Evolutionary conservation across 2,113 vertebrate species (phyloP), one percentile per base, ranked within the genome.

Genomic region (Tapirus terrestris): DNA sequence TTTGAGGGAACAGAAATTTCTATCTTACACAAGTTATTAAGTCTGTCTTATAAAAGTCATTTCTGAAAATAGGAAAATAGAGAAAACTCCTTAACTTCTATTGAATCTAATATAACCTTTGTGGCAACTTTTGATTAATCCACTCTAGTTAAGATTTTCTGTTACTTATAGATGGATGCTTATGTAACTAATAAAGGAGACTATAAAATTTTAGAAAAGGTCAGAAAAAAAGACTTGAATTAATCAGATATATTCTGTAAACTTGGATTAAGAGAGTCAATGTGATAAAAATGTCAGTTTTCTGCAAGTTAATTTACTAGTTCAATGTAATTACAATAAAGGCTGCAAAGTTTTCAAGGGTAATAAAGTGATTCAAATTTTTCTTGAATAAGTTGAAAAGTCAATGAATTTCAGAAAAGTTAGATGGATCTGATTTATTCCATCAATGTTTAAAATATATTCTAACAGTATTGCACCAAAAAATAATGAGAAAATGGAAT

Each of bases 231-330:
- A 56, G 8, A 36, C 21, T 61, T 76, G 10, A 76, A 73, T 80
- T 77, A 65, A 94, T 89, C 53, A 60, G 18, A 36, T 93, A 82
- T 16, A 82, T 43, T 81, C 72, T 12, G 72, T 61, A 70, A 88
- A 36, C 25, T 85, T 84, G 29, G 11, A 88, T 93, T 85, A 80
- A 94, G 88, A 87, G 33, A 85, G 18, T 73, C 43, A 77, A 17
- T 23, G 58, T 75, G 48, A 93, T 86, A 87, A 89, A 96, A 92
- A 76, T 70, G 31, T 53, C 61, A 88, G 43, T n/a, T 88, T 51
- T 73, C n/a, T 77, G 23, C 27, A 88, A 88, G 83, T 85, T 79
- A 85, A 88, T 87, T 81, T 91, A 89, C n/a, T 89, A 91, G n/a
- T 73, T 87, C 70, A 96, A 82, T 21, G 2, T 81, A 91, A 96